Conservation (phyloP, 2,888 invertebrate species). For the Hedychridium roseum region DNA sequence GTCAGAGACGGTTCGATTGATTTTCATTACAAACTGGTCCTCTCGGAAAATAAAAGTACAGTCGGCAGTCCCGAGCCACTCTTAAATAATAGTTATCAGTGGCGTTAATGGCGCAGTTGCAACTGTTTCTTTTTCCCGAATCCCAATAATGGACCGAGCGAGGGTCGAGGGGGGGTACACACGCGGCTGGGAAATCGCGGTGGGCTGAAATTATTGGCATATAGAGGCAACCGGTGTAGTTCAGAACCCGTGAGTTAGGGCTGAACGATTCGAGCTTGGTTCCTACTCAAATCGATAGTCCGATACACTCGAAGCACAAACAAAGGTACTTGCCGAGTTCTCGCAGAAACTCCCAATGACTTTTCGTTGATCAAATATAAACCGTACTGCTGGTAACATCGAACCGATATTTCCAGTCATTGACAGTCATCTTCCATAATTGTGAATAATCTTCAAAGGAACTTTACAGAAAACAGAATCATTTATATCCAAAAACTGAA, state of each 20-base stretch:
- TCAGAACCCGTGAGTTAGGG: conserved; percentile 23
- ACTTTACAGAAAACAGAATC: no score
- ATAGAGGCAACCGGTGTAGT: conserved; percentile 19
- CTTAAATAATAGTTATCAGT: conserved; percentile 44
- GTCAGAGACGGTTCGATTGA: conserved; percentile 20
- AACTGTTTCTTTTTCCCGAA: conserved; percentile 39
- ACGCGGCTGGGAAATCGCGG: conserved; percentile 19
- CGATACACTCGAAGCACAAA: no score
- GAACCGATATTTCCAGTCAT: no score
- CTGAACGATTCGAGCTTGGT: no score
- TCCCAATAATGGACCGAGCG: conserved; percentile 31
- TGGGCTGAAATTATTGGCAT: conserved; percentile 35
- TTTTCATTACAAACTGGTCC: conserved; percentile 32
- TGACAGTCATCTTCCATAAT: no score
- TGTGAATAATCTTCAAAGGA: no score
- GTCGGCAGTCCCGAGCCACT: conserved; percentile 1
- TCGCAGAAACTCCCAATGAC: no score
- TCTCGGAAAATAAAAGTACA: conserved; percentile 24
- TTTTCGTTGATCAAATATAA: no score
- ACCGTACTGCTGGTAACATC: no score
- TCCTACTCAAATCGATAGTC: not conserved
- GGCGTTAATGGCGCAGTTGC: conserved; percentile 35
- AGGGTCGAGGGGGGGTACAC: conserved; percentile 19
- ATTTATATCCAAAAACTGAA: no score
- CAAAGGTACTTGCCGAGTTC: no score